A percentile compares a stretch with the other conserved stretches of the same genome.
These are phyloP conservation scores for Chloroceryle aenea DNA, from an alignment of 2,113 vertebrate genomes.

Conservation along the genomic window DNA sequence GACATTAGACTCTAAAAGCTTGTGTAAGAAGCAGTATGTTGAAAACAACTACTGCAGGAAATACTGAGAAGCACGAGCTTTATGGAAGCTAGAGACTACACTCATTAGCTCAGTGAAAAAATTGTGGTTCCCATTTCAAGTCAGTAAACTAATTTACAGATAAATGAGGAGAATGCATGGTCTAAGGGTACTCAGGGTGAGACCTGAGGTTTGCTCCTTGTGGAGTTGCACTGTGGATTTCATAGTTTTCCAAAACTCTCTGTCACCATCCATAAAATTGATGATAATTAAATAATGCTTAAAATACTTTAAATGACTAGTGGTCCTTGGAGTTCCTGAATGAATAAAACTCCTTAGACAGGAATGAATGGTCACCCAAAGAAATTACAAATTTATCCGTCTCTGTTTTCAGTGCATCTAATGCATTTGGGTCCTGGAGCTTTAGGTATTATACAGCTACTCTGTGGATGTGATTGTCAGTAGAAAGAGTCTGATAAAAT, in stretches of 20 bases:
- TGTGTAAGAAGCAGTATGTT: not conserved
- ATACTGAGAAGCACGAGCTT: not conserved
- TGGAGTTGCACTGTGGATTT: not conserved
- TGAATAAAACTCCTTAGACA: not conserved
- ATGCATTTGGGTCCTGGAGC: not conserved
- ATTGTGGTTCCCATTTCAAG: not conserved
- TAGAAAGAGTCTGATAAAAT: not conserved
- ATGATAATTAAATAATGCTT: not conserved
- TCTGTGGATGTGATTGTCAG: not conserved
- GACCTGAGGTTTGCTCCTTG: not conserved
- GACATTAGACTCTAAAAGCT: not conserved
- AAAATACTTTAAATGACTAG: not conserved
- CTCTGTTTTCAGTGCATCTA: not conserved
- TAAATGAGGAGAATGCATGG: not conserved
- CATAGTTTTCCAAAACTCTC: not conserved
- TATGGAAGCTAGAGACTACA: not conserved
- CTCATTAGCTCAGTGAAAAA: not conserved
- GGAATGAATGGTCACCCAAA: not conserved
- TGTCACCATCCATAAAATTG: not conserved
- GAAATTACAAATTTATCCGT: not conserved
- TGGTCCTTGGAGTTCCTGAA: not conserved
- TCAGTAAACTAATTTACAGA: not conserved
- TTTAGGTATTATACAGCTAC: not conserved
- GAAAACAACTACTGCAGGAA: not conserved
- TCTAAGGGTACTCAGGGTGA: not conserved